Percentiles rank a stretch among this genome's conserved stretches.
These are phyloP conservation scores for Reticulitermes speratus DNA, from an alignment of 1,140 invertebrate genomes.

Conservation along the genomic window DNA sequence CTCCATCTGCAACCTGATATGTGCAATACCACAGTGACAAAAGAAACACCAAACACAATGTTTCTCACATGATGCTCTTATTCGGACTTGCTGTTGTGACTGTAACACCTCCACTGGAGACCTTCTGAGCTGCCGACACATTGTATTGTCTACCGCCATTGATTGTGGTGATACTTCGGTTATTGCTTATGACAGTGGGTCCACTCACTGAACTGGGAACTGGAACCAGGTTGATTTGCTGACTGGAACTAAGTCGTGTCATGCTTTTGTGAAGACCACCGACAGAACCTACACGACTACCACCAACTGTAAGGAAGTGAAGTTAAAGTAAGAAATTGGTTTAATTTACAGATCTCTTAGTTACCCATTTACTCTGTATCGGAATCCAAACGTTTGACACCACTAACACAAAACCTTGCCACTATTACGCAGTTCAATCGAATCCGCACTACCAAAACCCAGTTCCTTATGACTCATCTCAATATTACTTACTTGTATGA, in stretches of 20 bases:
- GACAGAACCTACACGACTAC: conserved; percentile 58
- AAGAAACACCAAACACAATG: background rate
- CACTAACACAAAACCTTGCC: too few relatives aligned
- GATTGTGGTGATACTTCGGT: conserved; percentile 42
- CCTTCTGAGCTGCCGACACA: conserved; percentile 37
- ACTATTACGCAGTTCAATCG: too few relatives aligned
- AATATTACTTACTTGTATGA: too few relatives aligned
- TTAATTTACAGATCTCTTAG: too few relatives aligned
- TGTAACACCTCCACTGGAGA: conserved; percentile 63
- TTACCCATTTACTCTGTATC: too few relatives aligned
- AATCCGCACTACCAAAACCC: too few relatives aligned
- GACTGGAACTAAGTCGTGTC: conserved; percentile 73
- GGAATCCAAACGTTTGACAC: too few relatives aligned
- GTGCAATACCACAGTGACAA: too few relatives aligned
- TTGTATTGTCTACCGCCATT: conserved; percentile 36
- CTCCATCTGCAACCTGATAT: too few relatives aligned
- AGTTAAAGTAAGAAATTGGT: background rate
- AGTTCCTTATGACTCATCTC: too few relatives aligned
- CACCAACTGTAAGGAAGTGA: conserved; percentile 37
- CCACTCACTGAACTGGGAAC: background rate
- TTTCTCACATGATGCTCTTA: conserved; percentile 16
- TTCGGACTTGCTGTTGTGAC: conserved; percentile 43
- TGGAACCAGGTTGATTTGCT: conserved; percentile 57
- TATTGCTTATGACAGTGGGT: conserved; percentile 30
- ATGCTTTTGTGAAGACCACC: conserved; percentile 78